Base-by-base conservation (phyloP, 2,113 vertebrate genomes). In the Chionomys nivalis region DNA sequence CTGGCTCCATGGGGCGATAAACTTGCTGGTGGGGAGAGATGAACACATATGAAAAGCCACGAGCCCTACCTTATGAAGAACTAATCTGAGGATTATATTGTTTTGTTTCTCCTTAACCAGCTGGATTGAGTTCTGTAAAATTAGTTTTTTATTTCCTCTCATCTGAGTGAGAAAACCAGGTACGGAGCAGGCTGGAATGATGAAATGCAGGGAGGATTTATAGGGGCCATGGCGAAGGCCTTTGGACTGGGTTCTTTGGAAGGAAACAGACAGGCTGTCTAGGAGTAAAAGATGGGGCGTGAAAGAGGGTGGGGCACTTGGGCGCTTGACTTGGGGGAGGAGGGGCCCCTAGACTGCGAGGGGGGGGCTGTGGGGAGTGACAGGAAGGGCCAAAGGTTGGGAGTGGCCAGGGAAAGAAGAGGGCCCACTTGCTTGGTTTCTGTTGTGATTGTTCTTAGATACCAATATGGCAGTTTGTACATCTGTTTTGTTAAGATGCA, bases 81-180 rank as follows among this genome's bases (percentile, higher is more conserved):
- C 90, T 79, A 89, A 66, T 93, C 78, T 93, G 61, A 87, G 66
- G 77, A 66, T 90, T 79, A 76, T 58, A 68, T 82, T 89, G 36
- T 92, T 96, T 92, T 23, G 5, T 90, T 94, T 94, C 81, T 93
- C 63, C 63, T 83, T 93, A 94, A 94, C 66, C 96, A 96, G 94
- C 95, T 96, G 88, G 63, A n/a, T 66, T 86, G 92, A 61, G 17
- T 97, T 92, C 88, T 87, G 70, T 93, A 92, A 92, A 96, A 92
- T 96, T 93, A 89, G 66, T 70, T 93, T 97, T 97, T 96, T 83
- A 61, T 91, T 90, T 87, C 55, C 33, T 44, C 83, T 92, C 77
- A 36, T 94, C 88, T 89, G 68, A 96, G 90, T 94, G 85, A 92
- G 82, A 92, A 96, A 88, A 90, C 88, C 39, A 77, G 87, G 92